Evolutionary conservation across 2,797 vertebrate genomes (phyloP), one percentile per base, ranked within the genome.

Genomic region (Enteromius trimaculatus): DNA sequence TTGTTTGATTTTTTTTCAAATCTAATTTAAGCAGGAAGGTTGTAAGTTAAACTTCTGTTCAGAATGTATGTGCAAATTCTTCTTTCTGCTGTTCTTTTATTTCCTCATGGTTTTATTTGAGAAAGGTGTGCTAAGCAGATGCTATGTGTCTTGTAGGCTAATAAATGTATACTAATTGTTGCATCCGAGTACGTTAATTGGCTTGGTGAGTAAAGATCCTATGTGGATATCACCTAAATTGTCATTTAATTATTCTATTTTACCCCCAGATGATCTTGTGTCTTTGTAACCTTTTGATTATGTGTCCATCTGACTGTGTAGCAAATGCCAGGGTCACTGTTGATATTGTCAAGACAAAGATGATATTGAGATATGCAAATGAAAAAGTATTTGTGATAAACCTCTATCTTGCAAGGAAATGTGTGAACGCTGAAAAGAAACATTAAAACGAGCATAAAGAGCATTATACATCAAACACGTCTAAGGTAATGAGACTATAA

Each of bases 331-430:
- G 75, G 80, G 58, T 65, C 31, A 65, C 9, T 51, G 44, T 6
- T 74, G 58, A 74, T 64, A 64, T 49, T 64, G 58, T 81, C 31
- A 44, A 65, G 44, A 74, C n/a, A 34, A 8, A 26, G 71, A 68
- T 55, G 31, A 68, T 14, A 78, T 21, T 34, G 26, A 64, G 17
- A 9, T 79, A 66, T 53, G 29, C 13, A 79, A 68, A 68, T 37
- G 7, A 53, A 11, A 68, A 68, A 39, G 14, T 14, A 3, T 75
- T 55, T 55, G 31, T 9, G 31, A 72, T 3, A 51, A 8, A 34
- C 17, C 9, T 72, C 6, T 65, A 55, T 42, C 31, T 68, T 42
- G 3, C 13, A 31, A 65, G 44, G n/a, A 81, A 81, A 74, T 51
- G 42, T 81, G 29, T 51, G 42, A 4, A 58, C 8, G 7, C 26